Percentiles rank a stretch among this genome's conserved stretches.
Conservation (phyloP, 1,140 invertebrate species). For the Diabrotica virgifera region DNA sequence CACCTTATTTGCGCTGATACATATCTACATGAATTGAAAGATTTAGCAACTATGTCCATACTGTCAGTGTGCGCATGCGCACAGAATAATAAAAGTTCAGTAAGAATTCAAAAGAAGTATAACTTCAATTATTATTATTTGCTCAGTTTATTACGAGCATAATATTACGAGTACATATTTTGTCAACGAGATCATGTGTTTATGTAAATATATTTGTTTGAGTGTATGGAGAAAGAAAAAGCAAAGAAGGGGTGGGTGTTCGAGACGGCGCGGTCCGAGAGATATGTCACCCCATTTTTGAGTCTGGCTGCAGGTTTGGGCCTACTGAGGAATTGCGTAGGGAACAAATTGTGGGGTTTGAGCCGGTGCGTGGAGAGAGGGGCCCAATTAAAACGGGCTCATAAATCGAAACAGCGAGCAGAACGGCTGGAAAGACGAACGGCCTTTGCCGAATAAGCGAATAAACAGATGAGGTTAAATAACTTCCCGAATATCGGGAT, state of each 20-base stretch:
- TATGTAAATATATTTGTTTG: not conserved
- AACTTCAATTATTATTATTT: no score
- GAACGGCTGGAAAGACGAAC: slow-evolving; percentile 29
- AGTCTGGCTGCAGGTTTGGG: slow-evolving; percentile 19
- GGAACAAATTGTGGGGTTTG: slow-evolving; percentile 25
- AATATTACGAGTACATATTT: no score
- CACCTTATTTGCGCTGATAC: no score
- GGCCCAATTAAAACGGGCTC: slow-evolving; percentile 39
- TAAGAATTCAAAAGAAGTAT: no score
- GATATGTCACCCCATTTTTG: slow-evolving; percentile 41
- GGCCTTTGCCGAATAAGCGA: slow-evolving; percentile 35
- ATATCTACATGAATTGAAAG: no score
- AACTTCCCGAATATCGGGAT: slow-evolving; percentile 34
- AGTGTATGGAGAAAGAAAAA: not conserved
- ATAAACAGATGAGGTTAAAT: slow-evolving; percentile 39
- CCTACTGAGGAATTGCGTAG: slow-evolving; percentile 24
- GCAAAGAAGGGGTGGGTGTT: not conserved
- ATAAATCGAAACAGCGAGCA: slow-evolving; percentile 36
- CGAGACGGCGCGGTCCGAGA: slow-evolving; percentile 25
- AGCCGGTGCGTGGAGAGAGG: slow-evolving; percentile 19
- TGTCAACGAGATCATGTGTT: no score
- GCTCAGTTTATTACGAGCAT: no score
- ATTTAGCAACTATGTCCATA: no score
- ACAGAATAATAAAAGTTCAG: no score
- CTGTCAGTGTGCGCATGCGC: no score